Percentiles rank a stretch among this genome's conserved stretches.
These are phyloP conservation scores for Stegana nigrithorax DNA, from an alignment of 2,888 invertebrate species.

Conservation along the genomic window DNA sequence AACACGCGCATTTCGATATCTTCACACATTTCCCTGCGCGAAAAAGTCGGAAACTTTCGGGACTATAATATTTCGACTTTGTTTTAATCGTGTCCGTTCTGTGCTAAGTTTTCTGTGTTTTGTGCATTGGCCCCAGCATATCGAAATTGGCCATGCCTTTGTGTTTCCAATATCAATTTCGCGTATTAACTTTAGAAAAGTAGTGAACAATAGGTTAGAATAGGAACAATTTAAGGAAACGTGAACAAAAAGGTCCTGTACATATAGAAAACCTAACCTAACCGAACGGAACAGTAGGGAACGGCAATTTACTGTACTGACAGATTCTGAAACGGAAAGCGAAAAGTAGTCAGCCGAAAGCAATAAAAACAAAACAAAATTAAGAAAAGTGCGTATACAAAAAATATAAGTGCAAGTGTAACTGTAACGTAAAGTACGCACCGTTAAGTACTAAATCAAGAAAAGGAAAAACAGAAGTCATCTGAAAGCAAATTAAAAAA, in stretches of 20 bases:
- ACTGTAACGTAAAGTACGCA: too few relatives aligned
- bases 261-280: constrained; percentile 11
- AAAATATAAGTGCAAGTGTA: neutral
- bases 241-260: constrained; percentile 22
- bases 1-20: too few relatives aligned
- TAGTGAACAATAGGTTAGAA: constrained; percentile 51
- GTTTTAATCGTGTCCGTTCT: too few relatives aligned
- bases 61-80: too few relatives aligned
- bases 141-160: neutral
- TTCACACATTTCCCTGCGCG: too few relatives aligned
- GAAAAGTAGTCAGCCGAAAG: neutral
- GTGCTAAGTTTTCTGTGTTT: too few relatives aligned
- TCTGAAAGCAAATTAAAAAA: constrained; percentile 42
- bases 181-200: constrained; percentile 51
- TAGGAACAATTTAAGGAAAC: constrained; percentile 29
- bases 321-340: too few relatives aligned
- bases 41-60: too few relatives aligned
- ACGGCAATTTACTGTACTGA: constrained; percentile 26
- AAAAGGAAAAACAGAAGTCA: neutral
- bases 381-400: neutral
- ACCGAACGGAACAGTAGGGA: constrained; percentile 11
- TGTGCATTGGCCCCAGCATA: too few relatives aligned
- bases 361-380: neutral
- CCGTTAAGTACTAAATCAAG: neutral
- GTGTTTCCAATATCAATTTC: constrained; percentile 28